Evolutionary conservation across 2,888 invertebrate species (phyloP).

Genomic region (Tridacna gigas): DNA sequence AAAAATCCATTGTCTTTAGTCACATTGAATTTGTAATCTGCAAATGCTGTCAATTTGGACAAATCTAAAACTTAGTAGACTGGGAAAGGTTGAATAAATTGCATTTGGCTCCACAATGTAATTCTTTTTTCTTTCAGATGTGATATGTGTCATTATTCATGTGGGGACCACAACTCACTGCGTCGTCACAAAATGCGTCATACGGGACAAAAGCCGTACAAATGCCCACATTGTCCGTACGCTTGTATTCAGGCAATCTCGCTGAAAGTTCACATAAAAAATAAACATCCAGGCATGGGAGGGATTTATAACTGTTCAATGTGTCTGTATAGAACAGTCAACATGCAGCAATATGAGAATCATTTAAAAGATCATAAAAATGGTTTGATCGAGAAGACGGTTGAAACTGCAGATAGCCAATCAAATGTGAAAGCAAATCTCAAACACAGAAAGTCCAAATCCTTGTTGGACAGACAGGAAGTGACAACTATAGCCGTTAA

Average conservation of each 20-base stretch:
- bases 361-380: slow-evolving; percentile 87
- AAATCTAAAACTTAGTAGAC: too few species aligned
- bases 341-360: slow-evolving; percentile 88
- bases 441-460: slow-evolving; percentile 1
- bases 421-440: neutral
- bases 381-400: slow-evolving; percentile 79
- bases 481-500: neutral
- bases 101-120: neutral
- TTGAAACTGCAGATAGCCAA: slow-evolving; percentile 32
- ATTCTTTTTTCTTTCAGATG: slow-evolving; percentile 86
- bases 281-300: slow-evolving; percentile 89
- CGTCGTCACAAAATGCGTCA: slow-evolving; percentile 92
- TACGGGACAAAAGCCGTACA: slow-evolving; percentile 90
- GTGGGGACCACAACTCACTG: slow-evolving; percentile 93
- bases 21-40: too few species aligned
- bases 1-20: too few species aligned
- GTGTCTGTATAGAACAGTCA: slow-evolving; percentile 87
- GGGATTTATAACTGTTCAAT: slow-evolving; percentile 75
- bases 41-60: too few species aligned
- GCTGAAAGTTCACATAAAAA: slow-evolving; percentile 91
- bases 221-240: slow-evolving; percentile 92
- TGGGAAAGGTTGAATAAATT: too few species aligned
- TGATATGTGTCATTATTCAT: slow-evolving; percentile 89
- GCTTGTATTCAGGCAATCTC: slow-evolving; percentile 91
- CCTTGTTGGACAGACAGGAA: neutral